Evolutionary conservation across 2,797 vertebrate species (phyloP).

Genomic region (Leptatherina wallacei): DNA sequence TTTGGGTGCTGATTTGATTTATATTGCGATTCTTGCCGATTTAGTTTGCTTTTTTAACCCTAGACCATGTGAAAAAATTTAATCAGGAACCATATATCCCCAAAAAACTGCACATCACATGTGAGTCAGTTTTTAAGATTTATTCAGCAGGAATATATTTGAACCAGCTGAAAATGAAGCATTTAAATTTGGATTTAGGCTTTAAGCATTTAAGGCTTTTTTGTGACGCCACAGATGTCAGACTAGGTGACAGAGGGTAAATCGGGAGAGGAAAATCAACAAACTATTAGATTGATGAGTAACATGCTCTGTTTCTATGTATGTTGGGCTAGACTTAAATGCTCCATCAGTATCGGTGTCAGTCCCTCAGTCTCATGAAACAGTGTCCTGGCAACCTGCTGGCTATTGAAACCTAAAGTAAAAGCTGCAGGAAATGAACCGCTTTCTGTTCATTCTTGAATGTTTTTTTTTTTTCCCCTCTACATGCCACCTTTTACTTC

Average conservation of each 20-base stretch:
- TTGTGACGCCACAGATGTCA: neutral
- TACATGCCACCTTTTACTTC: no score
- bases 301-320: neutral
- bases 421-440: neutral
- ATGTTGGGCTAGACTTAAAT: neutral
- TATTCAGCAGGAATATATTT: no score
- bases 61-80: no score
- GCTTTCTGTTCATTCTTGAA: neutral
- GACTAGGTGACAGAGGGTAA: neutral
- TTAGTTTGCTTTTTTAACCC: no score
- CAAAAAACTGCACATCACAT: no score
- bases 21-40: no score
- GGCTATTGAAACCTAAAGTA: neutral
- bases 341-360: neutral
- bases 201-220: neutral
- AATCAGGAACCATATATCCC: no score
- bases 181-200: no score
- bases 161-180: no score
- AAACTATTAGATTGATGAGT: no score
- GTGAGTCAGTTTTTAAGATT: no score
- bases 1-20: no score
- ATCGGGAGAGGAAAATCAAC: neutral
- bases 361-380: neutral
- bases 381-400: neutral
- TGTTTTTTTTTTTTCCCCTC: neutral